Conservation (phyloP, 1,140 invertebrate genomes). For the Nasonia giraulti region DNA sequence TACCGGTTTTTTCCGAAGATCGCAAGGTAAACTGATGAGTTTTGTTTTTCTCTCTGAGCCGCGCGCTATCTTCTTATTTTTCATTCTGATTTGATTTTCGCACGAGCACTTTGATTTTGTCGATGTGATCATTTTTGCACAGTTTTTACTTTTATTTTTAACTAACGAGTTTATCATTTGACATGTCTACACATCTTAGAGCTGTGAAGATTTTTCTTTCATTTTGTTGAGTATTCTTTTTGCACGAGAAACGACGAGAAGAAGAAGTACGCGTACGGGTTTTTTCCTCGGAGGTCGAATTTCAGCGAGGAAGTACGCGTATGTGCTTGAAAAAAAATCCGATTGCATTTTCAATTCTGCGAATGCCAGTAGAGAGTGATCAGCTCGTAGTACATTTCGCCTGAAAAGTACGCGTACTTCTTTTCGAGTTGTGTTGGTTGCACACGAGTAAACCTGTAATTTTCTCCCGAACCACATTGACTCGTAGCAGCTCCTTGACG, state of each 20-base stretch:
- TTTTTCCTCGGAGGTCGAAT: slow-evolving; percentile 61
- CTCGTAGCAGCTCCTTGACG: no score
- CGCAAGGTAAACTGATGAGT: slow-evolving; percentile 65
- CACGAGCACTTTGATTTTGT: background rate
- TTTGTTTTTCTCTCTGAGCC: background rate
- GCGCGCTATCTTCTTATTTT: background rate
- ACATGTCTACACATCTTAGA: no score
- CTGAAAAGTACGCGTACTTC: slow-evolving; percentile 58
- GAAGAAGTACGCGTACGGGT: slow-evolving; percentile 62
- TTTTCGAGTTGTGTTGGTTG: slow-evolving; percentile 33
- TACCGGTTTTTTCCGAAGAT: slow-evolving; percentile 72
- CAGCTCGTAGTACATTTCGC: no score
- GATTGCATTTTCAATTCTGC: no score
- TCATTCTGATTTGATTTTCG: background rate
- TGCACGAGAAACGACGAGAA: background rate
- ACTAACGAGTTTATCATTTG: no score
- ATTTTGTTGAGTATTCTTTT: background rate
- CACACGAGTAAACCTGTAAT: no score
- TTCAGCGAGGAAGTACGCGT: slow-evolving; percentile 56
- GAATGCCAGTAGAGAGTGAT: no score
- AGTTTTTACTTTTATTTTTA: no score
- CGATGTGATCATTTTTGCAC: no score
- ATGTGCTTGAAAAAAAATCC: background rate
- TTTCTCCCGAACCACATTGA: no score
- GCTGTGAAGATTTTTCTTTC: background rate